Conservation (phyloP, 2,888 invertebrate genomes). For the Apamea sordens region DNA sequence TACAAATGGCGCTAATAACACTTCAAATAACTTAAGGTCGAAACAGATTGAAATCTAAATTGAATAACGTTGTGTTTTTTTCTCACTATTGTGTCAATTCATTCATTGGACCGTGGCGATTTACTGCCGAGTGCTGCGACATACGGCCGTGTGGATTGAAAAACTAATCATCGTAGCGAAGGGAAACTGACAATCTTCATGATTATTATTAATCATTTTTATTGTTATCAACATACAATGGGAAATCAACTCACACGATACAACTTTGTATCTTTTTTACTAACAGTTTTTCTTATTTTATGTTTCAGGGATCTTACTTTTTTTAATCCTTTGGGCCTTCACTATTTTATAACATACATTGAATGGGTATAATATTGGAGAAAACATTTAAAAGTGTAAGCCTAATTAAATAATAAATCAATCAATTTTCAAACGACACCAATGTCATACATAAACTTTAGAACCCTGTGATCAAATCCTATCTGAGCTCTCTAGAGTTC, state of each 20-base stretch:
- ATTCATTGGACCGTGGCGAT: slow-evolving; percentile 72
- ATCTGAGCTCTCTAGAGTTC: background rate
- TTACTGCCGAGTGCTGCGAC: slow-evolving; percentile 66
- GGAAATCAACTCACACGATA: background rate
- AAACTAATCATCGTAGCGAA: slow-evolving; percentile 19
- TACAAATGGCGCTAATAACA: slow-evolving; percentile 81
- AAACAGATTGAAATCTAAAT: slow-evolving; percentile 81
- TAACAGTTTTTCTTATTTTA: background rate
- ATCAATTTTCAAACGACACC: background rate
- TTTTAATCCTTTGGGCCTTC: background rate
- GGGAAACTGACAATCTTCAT: slow-evolving; percentile 1
- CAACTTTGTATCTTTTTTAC: background rate
- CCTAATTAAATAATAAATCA: background rate
- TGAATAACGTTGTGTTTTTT: slow-evolving; percentile 75
- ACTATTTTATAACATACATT: background rate
- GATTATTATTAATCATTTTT: slow-evolving; percentile 2
- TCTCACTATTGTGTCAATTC: slow-evolving; percentile 84
- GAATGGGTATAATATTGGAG: background rate
- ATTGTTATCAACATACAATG: background rate
- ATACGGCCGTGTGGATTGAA: slow-evolving; percentile 59
- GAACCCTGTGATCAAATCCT: background rate
- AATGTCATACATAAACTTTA: background rate
- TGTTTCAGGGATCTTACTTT: background rate
- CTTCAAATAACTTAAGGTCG: slow-evolving; percentile 77
- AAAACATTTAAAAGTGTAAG: background rate